These are phyloP conservation scores for Dipodomys stephensi DNA, from an alignment of 2,113 vertebrate genomes.

Conservation along the genomic window DNA sequence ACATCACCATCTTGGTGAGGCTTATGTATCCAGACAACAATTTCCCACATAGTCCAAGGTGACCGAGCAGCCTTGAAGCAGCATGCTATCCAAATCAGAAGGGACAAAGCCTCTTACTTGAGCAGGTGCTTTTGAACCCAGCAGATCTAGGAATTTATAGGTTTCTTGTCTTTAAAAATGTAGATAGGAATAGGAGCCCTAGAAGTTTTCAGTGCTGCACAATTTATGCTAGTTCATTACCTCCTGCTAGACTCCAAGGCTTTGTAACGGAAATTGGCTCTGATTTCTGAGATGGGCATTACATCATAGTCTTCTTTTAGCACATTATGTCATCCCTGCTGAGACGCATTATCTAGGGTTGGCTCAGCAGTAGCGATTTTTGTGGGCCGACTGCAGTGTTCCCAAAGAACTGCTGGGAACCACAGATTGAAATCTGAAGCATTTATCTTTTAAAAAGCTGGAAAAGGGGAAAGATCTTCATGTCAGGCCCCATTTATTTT, in stretches of 20 bases:
- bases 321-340: constrained; percentile 92
- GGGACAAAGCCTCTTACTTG: constrained; percentile 27
- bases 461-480: constrained; percentile 85
- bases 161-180: constrained; percentile 60
- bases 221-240: constrained; percentile 85
- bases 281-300: constrained; percentile 89
- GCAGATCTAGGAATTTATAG: constrained; percentile 78
- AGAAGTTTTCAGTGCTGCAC: constrained; percentile 79
- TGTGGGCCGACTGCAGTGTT: constrained; percentile 89
- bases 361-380: constrained; percentile 89
- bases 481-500: constrained; percentile 79
- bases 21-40: constrained; percentile 61
- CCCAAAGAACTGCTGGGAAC: constrained; percentile 89
- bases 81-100: constrained; percentile 24
- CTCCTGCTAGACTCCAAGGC: constrained; percentile 84
- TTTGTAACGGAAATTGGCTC: constrained; percentile 87
- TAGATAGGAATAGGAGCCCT: constrained; percentile 69
- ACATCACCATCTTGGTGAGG: constrained; percentile 71
- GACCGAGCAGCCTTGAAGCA: constrained; percentile 75
- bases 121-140: constrained; percentile 56
- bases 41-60: constrained; percentile 72
- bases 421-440: constrained; percentile 90
- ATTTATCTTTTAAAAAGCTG: constrained; percentile 88
- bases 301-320: constrained; percentile 93
- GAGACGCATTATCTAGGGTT: constrained; percentile 90